A percentile compares a stretch with the other conserved stretches of the same genome.
Evolutionary conservation across 2,113 vertebrate genomes (phyloP).

Genomic region (Aviceda subcristata): DNA sequence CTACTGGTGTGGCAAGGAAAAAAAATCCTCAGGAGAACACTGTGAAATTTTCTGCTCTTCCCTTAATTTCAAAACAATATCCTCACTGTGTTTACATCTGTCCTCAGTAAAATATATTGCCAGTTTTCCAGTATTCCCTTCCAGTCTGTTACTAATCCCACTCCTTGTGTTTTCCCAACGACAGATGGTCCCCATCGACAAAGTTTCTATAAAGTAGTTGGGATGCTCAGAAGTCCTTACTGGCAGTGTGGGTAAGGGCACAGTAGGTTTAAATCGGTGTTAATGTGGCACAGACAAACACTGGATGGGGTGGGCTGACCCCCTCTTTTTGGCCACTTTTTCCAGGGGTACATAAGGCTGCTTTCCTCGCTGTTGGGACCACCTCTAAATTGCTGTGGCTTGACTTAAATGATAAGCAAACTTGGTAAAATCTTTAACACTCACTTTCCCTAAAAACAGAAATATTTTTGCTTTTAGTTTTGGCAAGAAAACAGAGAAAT

Average conservation of each 20-base stretch:
- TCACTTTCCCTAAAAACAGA: background rate
- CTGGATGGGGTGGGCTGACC: background rate
- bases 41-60: background rate
- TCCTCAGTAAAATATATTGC: background rate
- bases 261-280: background rate
- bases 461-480: background rate
- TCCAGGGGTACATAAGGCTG: background rate
- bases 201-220: background rate
- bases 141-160: background rate
- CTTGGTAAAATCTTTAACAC: background rate
- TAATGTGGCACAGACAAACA: background rate
- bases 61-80: slow-evolving; percentile 16
- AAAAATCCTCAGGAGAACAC: background rate
- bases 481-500: background rate
- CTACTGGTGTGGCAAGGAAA: background rate
- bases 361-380: background rate
- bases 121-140: background rate
- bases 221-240: background rate
- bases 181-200: background rate
- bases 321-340: background rate
- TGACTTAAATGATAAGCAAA: background rate
- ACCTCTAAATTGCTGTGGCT: background rate
- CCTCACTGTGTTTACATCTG: slow-evolving; percentile 13
- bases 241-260: background rate
- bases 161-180: background rate